Evolutionary conservation across 2,113 vertebrate genomes (phyloP).

Genomic region (Cyrtonyx montezumae): DNA sequence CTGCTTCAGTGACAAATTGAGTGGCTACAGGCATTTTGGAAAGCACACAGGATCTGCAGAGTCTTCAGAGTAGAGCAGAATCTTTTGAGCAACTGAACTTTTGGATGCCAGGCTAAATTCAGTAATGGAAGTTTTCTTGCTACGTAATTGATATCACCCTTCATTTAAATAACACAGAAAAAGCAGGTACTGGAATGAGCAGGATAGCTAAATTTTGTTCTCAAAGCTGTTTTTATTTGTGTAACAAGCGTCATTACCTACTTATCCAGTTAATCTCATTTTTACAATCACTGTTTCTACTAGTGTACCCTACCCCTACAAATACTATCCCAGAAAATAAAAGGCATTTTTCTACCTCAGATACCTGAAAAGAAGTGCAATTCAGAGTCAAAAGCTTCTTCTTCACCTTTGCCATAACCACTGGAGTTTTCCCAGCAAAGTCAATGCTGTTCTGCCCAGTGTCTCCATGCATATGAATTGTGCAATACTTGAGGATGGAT

Average conservation of each 20-base stretch:
- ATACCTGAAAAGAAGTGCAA: background rate
- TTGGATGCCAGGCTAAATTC: background rate
- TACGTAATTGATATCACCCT: background rate
- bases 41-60: background rate
- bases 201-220: background rate
- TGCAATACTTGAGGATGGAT: background rate
- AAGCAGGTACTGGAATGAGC: rapidly evolving
- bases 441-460: rapidly evolving
- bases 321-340: background rate
- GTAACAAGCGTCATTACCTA: background rate
- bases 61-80: background rate
- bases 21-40: background rate
- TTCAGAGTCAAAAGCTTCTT: background rate
- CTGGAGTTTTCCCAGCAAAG: background rate
- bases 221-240: background rate
- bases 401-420: background rate
- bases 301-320: background rate
- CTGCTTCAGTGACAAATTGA: background rate
- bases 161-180: background rate
- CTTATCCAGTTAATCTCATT: background rate
- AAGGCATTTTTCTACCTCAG: background rate
- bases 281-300: background rate
- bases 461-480: background rate
- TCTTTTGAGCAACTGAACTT: background rate
- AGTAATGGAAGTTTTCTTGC: too few relatives aligned